Percentiles rank a stretch among this genome's conserved stretches.
phyloP scores from a whole-genome alignment of 2,888 invertebrate species.

The Synergus japonicus region DNA sequence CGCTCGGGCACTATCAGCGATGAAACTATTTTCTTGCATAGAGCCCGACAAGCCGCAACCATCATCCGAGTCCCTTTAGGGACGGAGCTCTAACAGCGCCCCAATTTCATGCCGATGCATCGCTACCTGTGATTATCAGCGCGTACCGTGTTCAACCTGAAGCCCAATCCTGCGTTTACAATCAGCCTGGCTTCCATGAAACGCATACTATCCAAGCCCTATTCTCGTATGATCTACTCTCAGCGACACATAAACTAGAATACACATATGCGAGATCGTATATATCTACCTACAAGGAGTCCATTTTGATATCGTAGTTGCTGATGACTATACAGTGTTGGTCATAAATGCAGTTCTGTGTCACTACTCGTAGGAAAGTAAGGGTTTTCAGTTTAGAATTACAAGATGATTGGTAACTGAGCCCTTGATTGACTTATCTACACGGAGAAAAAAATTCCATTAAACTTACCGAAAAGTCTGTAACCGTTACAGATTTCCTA shows the following conservation, averaged over 20 bases:
- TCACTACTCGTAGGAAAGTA: too few relatives aligned
- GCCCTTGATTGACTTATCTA: too few relatives aligned
- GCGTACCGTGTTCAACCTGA: constrained; percentile 66
- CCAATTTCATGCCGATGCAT: constrained; percentile 73
- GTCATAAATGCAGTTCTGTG: neutral
- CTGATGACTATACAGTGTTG: constrained; percentile 46
- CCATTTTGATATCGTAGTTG: constrained; percentile 70
- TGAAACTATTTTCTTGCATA: constrained; percentile 27
- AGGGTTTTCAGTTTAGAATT: too few relatives aligned
- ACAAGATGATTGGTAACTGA: too few relatives aligned
- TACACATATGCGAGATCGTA: neutral
- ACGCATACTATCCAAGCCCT: constrained; percentile 43
- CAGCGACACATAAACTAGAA: neutral
- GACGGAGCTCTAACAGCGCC: constrained; percentile 66
- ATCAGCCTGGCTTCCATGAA: constrained; percentile 64
- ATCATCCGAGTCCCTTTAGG: constrained; percentile 68
- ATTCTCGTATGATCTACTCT: neutral
- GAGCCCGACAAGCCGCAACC: constrained; percentile 59
- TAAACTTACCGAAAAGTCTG: too few relatives aligned
- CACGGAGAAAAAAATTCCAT: too few relatives aligned
- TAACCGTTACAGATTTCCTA: too few relatives aligned
- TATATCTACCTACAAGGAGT: constrained; percentile 41
- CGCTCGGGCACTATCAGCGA: constrained; percentile 2
- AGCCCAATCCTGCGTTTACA: constrained; percentile 69
- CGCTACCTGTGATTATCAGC: constrained; percentile 74